These are phyloP conservation scores for Phoeniculus purpureus DNA, from an alignment of 2,797 vertebrate genomes.

Conservation along the genomic window DNA sequence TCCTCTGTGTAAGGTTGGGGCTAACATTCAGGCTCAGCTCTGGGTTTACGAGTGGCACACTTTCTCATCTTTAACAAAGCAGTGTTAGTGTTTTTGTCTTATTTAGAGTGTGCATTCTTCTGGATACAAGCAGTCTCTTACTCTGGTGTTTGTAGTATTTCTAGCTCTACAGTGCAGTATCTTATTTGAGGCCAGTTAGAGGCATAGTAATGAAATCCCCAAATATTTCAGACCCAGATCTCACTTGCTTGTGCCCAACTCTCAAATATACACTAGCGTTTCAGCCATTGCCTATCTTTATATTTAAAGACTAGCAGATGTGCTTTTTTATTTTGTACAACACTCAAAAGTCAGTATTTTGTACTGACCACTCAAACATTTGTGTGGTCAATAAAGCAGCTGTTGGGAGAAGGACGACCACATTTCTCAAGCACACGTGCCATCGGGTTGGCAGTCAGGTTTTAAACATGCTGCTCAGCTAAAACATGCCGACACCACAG, in stretches of 20 bases:
- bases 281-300: background rate
- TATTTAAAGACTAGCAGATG: background rate
- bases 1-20: background rate
- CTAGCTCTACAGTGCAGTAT: background rate
- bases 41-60: background rate
- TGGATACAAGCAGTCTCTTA: background rate
- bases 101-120: background rate
- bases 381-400: accelerated
- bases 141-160: background rate
- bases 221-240: background rate
- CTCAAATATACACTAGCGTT: accelerated
- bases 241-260: background rate
- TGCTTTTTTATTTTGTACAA: background rate
- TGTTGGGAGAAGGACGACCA: background rate
- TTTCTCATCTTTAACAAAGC: background rate
- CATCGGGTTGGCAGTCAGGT: background rate
- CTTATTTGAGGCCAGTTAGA: background rate
- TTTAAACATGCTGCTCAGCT: background rate
- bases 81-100: background rate
- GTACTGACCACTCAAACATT: too few relatives aligned
- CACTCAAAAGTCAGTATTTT: too few relatives aligned
- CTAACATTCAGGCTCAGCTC: background rate
- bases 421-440: accelerated
- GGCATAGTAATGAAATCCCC: background rate
- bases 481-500: accelerated